Conservation (phyloP, 2,888 invertebrate genomes). For the Allolobophora icterica region DNA sequence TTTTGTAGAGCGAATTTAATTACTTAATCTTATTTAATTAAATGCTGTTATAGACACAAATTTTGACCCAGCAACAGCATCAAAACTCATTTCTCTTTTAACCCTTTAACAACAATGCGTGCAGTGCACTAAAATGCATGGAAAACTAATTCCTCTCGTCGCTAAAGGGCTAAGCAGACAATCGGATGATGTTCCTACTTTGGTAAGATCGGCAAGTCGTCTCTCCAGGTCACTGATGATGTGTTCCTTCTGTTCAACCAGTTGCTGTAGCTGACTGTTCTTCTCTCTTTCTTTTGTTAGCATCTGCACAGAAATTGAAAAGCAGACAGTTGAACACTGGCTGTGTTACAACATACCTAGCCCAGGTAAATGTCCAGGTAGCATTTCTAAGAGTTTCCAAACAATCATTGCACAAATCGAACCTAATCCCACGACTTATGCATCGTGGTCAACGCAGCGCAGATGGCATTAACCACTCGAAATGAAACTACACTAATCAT, state of each 20-base stretch:
- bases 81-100: no score
- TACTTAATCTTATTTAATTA: no score
- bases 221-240: constrained; percentile 59
- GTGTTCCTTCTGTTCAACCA: constrained; percentile 58
- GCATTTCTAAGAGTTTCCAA: neutral
- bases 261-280: constrained; percentile 55
- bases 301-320: constrained; percentile 46
- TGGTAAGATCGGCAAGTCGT: constrained; percentile 56
- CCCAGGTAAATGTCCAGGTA: neutral
- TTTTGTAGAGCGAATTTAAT: no score
- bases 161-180: no score
- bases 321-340: neutral
- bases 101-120: no score
- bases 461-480: neutral
- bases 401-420: neutral
- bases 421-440: neutral
- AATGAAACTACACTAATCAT: no score
- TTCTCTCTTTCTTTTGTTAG: constrained; percentile 60
- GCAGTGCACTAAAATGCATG: no score
- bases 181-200: constrained; percentile 48
- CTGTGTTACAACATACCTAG: neutral
- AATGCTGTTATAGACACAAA: neutral
- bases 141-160: no score
- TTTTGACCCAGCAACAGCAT: neutral
- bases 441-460: no score